Evolutionary conservation across 2,113 vertebrate genomes (phyloP).

Genomic region (Acanthochromis polyacanthus): DNA sequence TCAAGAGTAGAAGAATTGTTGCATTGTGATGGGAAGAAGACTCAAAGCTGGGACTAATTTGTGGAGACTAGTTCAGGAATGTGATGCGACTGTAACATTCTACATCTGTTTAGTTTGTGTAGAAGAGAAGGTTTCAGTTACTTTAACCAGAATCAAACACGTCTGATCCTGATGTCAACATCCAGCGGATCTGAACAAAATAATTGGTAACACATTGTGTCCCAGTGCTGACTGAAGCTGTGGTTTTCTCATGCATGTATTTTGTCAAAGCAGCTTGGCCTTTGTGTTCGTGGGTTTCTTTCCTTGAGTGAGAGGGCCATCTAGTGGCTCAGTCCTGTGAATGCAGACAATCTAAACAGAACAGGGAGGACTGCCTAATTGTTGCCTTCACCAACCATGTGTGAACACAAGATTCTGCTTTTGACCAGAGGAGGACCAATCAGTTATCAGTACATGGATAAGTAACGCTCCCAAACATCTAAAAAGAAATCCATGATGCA

Average conservation of each 20-base stretch:
- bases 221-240: background rate
- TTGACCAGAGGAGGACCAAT: background rate
- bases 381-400: background rate
- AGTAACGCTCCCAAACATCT: too few relatives aligned
- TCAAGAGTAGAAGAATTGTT: background rate
- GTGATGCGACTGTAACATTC: too few relatives aligned
- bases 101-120: too few relatives aligned
- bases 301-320: conserved; percentile 62
- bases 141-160: too few relatives aligned
- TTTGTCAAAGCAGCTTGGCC: too few relatives aligned
- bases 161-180: too few relatives aligned
- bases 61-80: too few relatives aligned
- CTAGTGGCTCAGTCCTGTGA: conserved; percentile 57
- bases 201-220: too few relatives aligned
- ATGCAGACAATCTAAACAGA: conserved; percentile 21
- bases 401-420: background rate
- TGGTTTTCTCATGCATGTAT: background rate
- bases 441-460: too few relatives aligned
- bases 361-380: background rate
- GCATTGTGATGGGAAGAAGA: background rate
- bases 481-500: too few relatives aligned
- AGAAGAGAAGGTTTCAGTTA: too few relatives aligned
- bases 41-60: background rate
- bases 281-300: conserved; percentile 6
- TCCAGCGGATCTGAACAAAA: too few relatives aligned